Conservation (phyloP, 2,888 invertebrate species). For the Cephalotes varians region DNA sequence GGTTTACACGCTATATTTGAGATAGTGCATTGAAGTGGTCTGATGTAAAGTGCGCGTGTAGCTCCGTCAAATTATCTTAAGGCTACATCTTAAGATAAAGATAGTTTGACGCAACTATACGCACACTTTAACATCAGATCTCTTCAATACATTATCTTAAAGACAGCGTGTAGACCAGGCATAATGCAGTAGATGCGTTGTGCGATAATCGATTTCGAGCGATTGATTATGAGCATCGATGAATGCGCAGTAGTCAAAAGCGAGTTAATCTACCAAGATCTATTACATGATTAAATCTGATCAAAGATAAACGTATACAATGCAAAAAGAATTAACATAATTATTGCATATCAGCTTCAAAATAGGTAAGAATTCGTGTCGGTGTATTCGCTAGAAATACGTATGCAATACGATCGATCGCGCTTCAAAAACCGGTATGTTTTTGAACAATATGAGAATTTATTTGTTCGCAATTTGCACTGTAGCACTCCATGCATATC, state of each 20-base stretch:
- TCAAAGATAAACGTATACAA: not conserved
- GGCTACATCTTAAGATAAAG: too few species aligned
- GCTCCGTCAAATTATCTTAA: too few species aligned
- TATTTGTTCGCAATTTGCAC: conserved; percentile 22
- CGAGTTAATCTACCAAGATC: conserved; percentile 12
- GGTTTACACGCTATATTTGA: too few species aligned
- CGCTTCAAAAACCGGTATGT: conserved; percentile 30
- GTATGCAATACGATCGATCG: not conserved
- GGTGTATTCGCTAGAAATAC: not conserved
- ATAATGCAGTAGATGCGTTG: not conserved
- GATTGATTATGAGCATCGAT: conserved; percentile 23
- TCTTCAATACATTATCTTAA: too few species aligned
- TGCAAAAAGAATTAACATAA: not conserved
- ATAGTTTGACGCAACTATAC: too few species aligned
- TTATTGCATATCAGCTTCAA: not conserved
- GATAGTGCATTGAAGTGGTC: too few species aligned
- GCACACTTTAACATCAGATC: too few species aligned
- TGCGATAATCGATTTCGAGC: conserved; percentile 13
- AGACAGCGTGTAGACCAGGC: too few species aligned
- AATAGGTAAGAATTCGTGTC: not conserved
- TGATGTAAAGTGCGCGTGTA: too few species aligned
- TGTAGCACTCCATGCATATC: conserved; percentile 1
- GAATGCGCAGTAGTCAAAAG: not conserved
- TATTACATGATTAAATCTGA: not conserved
- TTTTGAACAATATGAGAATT: conserved; percentile 42